These are phyloP conservation scores for Crocallis elinguaria DNA, from an alignment of 2,888 invertebrate species.

Conservation along the genomic window DNA sequence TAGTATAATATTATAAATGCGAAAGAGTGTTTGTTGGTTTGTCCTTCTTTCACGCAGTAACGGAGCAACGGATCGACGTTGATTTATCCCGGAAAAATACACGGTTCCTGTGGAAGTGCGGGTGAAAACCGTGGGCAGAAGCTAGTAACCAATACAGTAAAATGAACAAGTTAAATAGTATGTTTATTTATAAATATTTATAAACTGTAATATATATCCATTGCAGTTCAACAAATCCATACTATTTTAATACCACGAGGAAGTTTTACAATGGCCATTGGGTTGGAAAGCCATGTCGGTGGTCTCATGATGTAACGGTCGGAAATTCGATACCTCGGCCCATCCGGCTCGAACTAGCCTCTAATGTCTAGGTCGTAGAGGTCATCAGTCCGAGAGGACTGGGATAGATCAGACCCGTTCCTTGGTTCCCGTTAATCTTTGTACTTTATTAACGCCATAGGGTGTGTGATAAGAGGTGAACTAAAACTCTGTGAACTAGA, in stretches of 20 bases:
- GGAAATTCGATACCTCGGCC: slow-evolving; percentile 31
- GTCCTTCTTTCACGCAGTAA: too few relatives aligned
- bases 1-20: too few relatives aligned
- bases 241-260: background rate
- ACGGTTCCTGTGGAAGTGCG: too few relatives aligned
- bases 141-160: too few relatives aligned
- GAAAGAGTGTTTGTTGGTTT: too few relatives aligned
- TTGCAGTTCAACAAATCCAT: background rate
- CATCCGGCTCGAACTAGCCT: slow-evolving; percentile 20
- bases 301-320: slow-evolving; percentile 38
- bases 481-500: background rate
- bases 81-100: too few relatives aligned
- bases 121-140: too few relatives aligned
- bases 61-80: too few relatives aligned
- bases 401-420: slow-evolving; percentile 6
- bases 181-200: too few relatives aligned
- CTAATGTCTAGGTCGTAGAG: slow-evolving; percentile 26
- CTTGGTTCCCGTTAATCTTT: slow-evolving; percentile 23
- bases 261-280: slow-evolving; percentile 19
- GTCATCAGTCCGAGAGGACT: slow-evolving; percentile 5
- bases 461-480: background rate
- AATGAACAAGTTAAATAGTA: too few relatives aligned
- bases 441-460: slow-evolving; percentile 1
- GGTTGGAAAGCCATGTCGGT: slow-evolving; percentile 27
- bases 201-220: too few relatives aligned